Base-by-base conservation (phyloP, 2,113 vertebrate species). In the Etheostoma spectabile region DNA sequence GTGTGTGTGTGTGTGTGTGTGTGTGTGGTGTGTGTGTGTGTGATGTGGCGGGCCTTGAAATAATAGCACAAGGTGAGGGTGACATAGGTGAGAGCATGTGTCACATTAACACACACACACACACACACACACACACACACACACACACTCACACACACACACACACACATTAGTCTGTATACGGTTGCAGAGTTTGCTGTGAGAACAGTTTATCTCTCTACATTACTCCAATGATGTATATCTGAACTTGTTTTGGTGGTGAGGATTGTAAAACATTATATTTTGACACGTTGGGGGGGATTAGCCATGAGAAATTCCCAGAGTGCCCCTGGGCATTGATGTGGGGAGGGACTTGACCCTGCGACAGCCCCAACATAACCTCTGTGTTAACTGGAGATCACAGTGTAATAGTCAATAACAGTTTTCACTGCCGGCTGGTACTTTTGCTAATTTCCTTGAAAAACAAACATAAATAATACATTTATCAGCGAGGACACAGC, bases 21-120 rank as follows among this genome's bases (percentile, higher is more conserved):
- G 30, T 30, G 27, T 27, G 27, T 2, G 49, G 30, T 30, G 30
- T 55, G 33, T 27, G 30, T 30, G 27, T 27, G 27, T 2, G 49
- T 48, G 56, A 57, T 76, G 67, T 60, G 72, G 55, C 68, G 61
- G 74, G 77, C 62, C 77, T 79, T 51, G 87, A 85, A 77, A 87
- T 87, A 88, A 91, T 61, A 87, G 78, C 79, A 61, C 62, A 45
- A 86, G 89, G 79, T 89, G 79, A 90, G 75, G 83, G 88, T 70
- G 83, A 72, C 59, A 76, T 80, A 89, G 90, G 92, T 86, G 82
- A 88, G 83, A 80, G 81, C 82, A 85, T 60, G 83, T 88, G 90
- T 89, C 72, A 46, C 76, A 83, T 89, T 83, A 81, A 82, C 74
- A 65, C 83, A 30, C 30, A 30, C 30, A 30, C 30, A 30, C 30